Conservation (phyloP, 2,797 vertebrate species). For the Chelmon rostratus region DNA sequence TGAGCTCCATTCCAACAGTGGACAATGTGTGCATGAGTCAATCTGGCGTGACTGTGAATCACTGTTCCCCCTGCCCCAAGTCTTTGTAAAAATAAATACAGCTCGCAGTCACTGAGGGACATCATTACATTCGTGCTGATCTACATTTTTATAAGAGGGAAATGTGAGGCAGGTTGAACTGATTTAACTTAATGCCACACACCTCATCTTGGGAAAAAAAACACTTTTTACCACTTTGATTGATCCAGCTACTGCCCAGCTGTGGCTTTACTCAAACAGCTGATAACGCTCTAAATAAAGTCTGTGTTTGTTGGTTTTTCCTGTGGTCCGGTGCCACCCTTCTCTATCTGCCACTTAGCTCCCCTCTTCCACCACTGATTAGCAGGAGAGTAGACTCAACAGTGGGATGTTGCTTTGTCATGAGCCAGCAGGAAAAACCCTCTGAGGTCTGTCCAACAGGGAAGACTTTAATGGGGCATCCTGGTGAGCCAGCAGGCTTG, state of each 20-base stretch:
- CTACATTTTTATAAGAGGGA: neutral
- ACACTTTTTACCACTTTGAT: neutral
- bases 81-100: neutral
- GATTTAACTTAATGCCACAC: neutral
- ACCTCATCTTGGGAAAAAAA: neutral
- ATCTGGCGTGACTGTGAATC: constrained; percentile 13
- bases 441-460: constrained; percentile 50
- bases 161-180: neutral
- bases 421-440: constrained; percentile 43
- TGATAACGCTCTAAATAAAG: constrained; percentile 40
- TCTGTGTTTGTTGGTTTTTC: constrained; percentile 39
- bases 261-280: constrained; percentile 27
- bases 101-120: neutral
- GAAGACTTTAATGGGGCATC: constrained; percentile 60
- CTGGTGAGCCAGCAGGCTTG: constrained; percentile 43
- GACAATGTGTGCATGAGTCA: constrained; percentile 18
- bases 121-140: neutral
- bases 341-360: constrained; percentile 35
- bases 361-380: constrained; percentile 46
- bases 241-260: constrained; percentile 9
- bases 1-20: constrained; percentile 11
- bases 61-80: neutral
- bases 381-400: constrained; percentile 54
- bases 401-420: constrained; percentile 23
- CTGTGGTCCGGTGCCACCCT: constrained; percentile 23